These are phyloP conservation scores for Philantomba maxwellii DNA, from an alignment of 2,113 vertebrate genomes.

Conservation along the genomic window DNA sequence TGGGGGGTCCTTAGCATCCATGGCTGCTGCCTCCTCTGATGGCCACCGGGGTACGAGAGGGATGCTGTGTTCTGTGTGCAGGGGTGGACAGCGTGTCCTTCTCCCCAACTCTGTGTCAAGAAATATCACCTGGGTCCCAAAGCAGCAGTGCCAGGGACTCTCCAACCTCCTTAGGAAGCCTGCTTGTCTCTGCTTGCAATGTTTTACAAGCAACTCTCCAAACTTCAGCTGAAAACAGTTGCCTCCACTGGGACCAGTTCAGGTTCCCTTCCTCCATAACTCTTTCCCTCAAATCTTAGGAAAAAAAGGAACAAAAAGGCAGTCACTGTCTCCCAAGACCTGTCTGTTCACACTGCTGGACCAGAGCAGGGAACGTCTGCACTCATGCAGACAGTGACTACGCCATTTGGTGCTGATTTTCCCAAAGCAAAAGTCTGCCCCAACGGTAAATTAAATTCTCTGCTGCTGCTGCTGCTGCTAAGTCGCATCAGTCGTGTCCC, in stretches of 20 bases:
- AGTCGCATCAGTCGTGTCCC: neutral
- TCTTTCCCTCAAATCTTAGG: neutral
- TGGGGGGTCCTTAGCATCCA: too few relatives aligned
- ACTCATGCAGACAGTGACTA: neutral
- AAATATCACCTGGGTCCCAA: neutral
- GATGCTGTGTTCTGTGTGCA: neutral
- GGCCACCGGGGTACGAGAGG: neutral
- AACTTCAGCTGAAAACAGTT: neutral
- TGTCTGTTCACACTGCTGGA: neutral
- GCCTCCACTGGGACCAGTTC: neutral
- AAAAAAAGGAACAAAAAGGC: neutral
- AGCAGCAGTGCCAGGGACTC: neutral
- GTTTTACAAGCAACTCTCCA: neutral
- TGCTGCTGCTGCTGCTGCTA: neutral
- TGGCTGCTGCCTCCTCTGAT: neutral
- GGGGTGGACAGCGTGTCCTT: neutral
- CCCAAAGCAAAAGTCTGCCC: neutral
- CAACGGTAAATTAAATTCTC: neutral
- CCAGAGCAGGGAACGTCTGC: neutral
- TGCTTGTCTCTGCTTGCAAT: neutral
- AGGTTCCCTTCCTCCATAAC: neutral
- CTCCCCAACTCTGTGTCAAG: neutral
- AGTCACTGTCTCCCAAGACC: neutral
- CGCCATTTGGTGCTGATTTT: neutral
- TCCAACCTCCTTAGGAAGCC: neutral